Percentiles rank a stretch among this genome's conserved stretches.
phyloP scores from a whole-genome alignment of 2,113 vertebrate species.

The Perognathus longimembris region DNA sequence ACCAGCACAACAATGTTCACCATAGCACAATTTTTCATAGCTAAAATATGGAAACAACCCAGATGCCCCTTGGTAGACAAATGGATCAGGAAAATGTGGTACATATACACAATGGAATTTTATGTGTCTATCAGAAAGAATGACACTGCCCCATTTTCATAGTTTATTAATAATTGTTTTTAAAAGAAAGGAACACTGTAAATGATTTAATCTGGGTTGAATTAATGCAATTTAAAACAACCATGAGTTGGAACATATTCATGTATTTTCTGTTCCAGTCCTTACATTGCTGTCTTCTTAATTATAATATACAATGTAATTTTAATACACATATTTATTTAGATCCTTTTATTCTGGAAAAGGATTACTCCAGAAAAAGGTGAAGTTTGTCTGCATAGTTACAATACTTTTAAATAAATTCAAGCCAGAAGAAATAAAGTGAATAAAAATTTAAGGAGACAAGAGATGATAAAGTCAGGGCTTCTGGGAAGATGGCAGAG shows the following conservation, averaged over 20 bases:
- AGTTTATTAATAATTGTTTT: background rate
- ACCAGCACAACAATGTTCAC: no score
- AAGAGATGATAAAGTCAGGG: background rate
- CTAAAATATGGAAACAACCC: no score
- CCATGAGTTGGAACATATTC: background rate
- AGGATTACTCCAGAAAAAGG: background rate
- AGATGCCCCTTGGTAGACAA: no score
- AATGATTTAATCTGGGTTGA: background rate
- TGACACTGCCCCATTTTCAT: no score
- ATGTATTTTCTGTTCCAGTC: background rate
- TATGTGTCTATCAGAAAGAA: no score
- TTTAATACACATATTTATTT: background rate
- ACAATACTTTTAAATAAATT: constrained; percentile 28
- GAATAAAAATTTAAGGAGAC: background rate
- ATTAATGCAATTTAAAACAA: background rate
- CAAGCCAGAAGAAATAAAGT: background rate
- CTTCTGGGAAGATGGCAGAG: no score
- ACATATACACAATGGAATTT: no score
- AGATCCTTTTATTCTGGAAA: background rate
- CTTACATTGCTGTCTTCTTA: background rate
- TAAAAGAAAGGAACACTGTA: background rate
- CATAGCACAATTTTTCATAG: no score
- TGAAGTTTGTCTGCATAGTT: background rate
- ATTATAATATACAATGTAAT: background rate
- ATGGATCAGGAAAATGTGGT: no score